phyloP scores from a whole-genome alignment of 2,113 vertebrate species.

The Rafetus swinhoei region DNA sequence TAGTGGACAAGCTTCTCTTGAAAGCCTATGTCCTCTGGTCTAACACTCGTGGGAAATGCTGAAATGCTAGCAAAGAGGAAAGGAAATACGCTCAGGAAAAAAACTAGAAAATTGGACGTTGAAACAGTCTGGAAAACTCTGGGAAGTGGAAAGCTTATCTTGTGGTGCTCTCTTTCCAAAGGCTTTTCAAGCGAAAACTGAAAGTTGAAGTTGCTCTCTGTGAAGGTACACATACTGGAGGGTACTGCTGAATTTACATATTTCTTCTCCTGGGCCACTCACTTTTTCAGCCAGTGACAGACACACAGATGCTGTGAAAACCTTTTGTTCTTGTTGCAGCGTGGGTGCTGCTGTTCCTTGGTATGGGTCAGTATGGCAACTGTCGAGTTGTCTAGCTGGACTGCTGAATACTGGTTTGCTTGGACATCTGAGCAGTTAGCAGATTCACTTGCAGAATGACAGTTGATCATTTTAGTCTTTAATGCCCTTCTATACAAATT shows the following conservation, averaged over 20 bases:
- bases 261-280: neutral
- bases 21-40: neutral
- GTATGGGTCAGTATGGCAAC: neutral
- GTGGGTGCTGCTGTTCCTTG: neutral
- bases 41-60: neutral
- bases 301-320: fast-evolving
- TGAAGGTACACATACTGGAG: neutral
- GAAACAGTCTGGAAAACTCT: neutral
- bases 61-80: neutral
- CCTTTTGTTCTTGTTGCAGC: neutral
- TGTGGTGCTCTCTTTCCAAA: neutral
- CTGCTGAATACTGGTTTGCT: slow-evolving; percentile 37
- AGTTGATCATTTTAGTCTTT: slow-evolving; percentile 63
- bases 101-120: neutral
- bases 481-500: slow-evolving; percentile 63
- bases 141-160: neutral
- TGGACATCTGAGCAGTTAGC: slow-evolving; percentile 38
- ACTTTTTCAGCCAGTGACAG: neutral
- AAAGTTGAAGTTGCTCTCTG: neutral
- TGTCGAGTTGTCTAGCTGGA: neutral
- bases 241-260: neutral
- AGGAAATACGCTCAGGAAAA: neutral
- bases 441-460: slow-evolving; percentile 41
- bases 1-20: neutral
- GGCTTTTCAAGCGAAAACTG: neutral